Base-by-base conservation (phyloP, 2,888 invertebrate species). In the Meteorus cinctellus region DNA sequence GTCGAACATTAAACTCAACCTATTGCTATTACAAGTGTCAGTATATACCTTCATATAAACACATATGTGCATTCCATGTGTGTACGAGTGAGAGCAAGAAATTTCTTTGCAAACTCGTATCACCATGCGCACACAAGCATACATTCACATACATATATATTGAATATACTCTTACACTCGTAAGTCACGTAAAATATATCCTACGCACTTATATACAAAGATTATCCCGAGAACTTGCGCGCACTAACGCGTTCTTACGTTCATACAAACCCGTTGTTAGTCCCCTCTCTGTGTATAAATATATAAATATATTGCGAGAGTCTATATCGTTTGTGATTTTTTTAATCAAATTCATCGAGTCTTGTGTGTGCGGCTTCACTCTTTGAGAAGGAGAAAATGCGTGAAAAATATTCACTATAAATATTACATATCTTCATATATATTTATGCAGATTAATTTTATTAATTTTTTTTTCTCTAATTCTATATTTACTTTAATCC, bases 271-370 rank as follows among this genome's bases (percentile, higher is more conserved):
- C 65, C 48, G 31, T 59, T 48, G 41, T 73, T 63, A 72, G 66
- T 67, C 63, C 66, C 62, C 27, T 51, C 34, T 65, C 31, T 59
- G 34, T 63, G 68, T 76, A 70, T 74, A 67, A 59, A 76, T 78
- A 78, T 72, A 78, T 76, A 72, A 62, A 76, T 77, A 71, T 73
- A 76, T 69, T 70, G 62, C 62, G 77, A 63, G 65, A 41, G 41
- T 41, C 0, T 41, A 41, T 41, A 65, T 69, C 67, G 75, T 76
- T 75, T 59, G 70, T 66, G 36, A 79, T 78, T 79, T 80, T 80
- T 79, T 65, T 36, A 74, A 55, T 68, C 68, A 72, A 77, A 74
- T 78, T 80, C 79, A 79, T 78, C 77, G 74, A 69, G 74, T 59
- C 65, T 73, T 31, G 51, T 4, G 27, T 51, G 63, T 59, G 68